Evolutionary conservation across 2,888 invertebrate genomes (phyloP), one percentile per base, ranked within the genome.

Genomic region (Strigamia maritima): DNA sequence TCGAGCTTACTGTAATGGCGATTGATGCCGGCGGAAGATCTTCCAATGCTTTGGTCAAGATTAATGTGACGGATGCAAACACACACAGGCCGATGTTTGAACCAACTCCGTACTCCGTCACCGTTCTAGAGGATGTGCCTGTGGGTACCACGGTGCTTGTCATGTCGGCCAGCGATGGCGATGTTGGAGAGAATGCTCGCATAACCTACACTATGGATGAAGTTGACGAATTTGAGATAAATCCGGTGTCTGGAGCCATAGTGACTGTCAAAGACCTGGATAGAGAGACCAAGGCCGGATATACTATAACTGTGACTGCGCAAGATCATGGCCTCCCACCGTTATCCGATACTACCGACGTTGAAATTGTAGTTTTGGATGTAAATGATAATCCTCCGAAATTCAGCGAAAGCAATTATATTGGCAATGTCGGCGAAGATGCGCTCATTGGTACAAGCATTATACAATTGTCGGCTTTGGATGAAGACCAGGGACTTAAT

Each of bases 351-450:
- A 96, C 95, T 0, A 97, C 98, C 0, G 96, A 97, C 84, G 93
- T 99, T 0, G 97, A 98, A 86, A 95, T 99, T 82, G 92, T 94
- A 0, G 92, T 99, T 0, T 93, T 93, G 0, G 99, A 99, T 85
- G 95, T 97, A 0, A 99, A 99, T 85, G 98, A 99, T 85, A 97
- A 97, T 85, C 91, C 93, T 6, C 98, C 98, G 0, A 89, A 90
- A 0, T 98, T 98, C 86, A 92, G 83, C 49, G 81, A 83, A 0
- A 75, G 24, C 19, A 75, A 79, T 8, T 82, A 82, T 38, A 24
- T 35, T 14, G 92, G 82, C 92, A 92, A 81, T 4, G 92, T 97
- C 26, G 89, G 92, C 80, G 97, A 97, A 86, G 96, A 97, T 85
- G 95, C 94, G 19, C 87, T 94, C 81, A 92, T 95, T 80, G 94